A percentile compares a stretch with the other conserved stretches of the same genome.
phyloP scores from a whole-genome alignment of 2,888 invertebrate genomes.

The Agriotes lineatus region DNA sequence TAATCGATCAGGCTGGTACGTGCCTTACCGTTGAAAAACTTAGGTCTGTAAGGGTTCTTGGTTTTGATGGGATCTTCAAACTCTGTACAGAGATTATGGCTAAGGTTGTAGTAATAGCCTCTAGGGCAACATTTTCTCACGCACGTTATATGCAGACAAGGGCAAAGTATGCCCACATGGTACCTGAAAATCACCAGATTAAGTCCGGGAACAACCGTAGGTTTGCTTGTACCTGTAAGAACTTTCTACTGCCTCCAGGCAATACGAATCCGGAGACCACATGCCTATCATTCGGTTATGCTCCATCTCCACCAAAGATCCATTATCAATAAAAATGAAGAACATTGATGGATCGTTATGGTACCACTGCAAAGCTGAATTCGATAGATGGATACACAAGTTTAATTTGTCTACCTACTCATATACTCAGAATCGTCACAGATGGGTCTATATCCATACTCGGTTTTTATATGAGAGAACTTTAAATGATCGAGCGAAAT shows the following conservation, averaged over 20 bases:
- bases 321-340: neutral
- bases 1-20: neutral
- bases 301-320: neutral
- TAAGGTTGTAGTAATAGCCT: neutral
- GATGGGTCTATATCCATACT: neutral
- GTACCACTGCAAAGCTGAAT: constrained; percentile 2
- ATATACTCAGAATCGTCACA: neutral
- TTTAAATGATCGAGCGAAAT: neutral
- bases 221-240: neutral
- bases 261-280: neutral
- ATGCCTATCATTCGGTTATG: neutral
- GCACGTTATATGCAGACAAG: neutral
- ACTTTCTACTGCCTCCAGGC: neutral
- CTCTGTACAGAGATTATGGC: neutral
- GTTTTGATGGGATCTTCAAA: neutral
- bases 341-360: neutral
- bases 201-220: neutral
- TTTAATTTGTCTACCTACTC: neutral
- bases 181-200: neutral
- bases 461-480: neutral
- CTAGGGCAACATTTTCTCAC: constrained; percentile 12
- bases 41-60: neutral
- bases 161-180: neutral
- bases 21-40: neutral
- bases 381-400: neutral